Evolutionary conservation across 2,113 vertebrate genomes (phyloP), one percentile per base, ranked within the genome.

Genomic region (Chiloscyllium plagiosum): DNA sequence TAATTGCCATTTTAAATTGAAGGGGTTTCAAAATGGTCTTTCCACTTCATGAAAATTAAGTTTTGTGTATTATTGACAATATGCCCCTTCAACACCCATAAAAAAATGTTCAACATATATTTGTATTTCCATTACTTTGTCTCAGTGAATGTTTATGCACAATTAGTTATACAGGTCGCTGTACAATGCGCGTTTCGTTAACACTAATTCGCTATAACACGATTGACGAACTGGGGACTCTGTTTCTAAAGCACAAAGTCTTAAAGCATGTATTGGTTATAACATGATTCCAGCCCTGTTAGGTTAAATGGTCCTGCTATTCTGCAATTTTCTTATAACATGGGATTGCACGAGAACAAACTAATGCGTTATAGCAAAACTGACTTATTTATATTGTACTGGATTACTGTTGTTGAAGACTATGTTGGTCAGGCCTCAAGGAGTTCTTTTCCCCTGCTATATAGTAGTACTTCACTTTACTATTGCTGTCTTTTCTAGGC

Each of bases 401-500:
- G 61, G 65, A 93, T 93, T 37, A 93, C n/a, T 93, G 50, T 87
- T 87, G 50, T 87, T 52, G 47, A 87, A 87, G 85, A 87, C 47
- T 8, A 52, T 87, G 52, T 50, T 50, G 37, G 80, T 42, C n/a
- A 65, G 33, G 33, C 61, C 89, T 68, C 89, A 65, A 92, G 89
- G 61, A 37, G 89, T 37, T 90, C 26, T 20, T 66, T 66, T 5
- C 80, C 33, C 20, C 56, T 24, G 24, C n/a, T 37, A 65, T 56
- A n/a, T 61, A 33, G 0, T 65, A 52, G 42, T 72, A 52, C 66
- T 83, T 96, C 68, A 50, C 66, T 42, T 33, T 96, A 22, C 33
- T 95, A 37, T 72, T 96, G 26, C 37, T 95, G 95, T 96, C 96
- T 42, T 96, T 96, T 97, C 72, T 98, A 99, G 99, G 97, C 99